phyloP scores from a whole-genome alignment of 2,113 vertebrate species.

The Phylloscopus trochilus region DNA sequence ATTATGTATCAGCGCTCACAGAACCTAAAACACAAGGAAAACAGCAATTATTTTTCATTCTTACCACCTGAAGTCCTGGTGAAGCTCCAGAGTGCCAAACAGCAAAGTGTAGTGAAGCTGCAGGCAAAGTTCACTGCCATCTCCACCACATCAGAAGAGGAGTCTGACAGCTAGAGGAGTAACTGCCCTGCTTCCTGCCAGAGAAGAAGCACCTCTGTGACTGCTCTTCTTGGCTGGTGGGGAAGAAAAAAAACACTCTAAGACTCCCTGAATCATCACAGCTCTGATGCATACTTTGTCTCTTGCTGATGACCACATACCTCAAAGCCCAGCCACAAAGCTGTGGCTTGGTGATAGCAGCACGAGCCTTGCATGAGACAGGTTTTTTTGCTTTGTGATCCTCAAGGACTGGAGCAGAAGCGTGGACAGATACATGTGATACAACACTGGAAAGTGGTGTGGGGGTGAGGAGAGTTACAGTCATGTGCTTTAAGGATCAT shows the following conservation, averaged over 20 bases:
- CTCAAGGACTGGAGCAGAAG: neutral
- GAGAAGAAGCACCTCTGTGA: neutral
- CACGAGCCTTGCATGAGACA: neutral
- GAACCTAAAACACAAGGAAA: neutral
- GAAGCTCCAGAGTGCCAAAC: neutral
- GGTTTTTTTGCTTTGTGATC: neutral
- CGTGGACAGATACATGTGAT: fast-evolving
- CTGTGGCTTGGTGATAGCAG: neutral
- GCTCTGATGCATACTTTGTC: neutral
- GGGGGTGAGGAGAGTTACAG: neutral
- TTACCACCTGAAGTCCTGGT: neutral
- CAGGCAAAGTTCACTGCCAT: neutral
- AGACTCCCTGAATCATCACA: neutral
- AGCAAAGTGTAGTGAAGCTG: neutral
- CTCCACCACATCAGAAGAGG: neutral
- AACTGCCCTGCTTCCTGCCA: neutral
- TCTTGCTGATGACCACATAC: neutral
- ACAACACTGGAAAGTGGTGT: neutral
- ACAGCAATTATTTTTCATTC: neutral
- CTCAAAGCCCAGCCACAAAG: neutral
- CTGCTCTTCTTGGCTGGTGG: constrained; percentile 35
- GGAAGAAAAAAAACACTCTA: neutral
- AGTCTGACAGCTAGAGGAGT: neutral
- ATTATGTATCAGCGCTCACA: neutral
- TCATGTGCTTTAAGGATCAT: neutral